Evolutionary conservation across 2,113 vertebrate species (phyloP).

Genomic region (Anarhynchus alexandrinus): DNA sequence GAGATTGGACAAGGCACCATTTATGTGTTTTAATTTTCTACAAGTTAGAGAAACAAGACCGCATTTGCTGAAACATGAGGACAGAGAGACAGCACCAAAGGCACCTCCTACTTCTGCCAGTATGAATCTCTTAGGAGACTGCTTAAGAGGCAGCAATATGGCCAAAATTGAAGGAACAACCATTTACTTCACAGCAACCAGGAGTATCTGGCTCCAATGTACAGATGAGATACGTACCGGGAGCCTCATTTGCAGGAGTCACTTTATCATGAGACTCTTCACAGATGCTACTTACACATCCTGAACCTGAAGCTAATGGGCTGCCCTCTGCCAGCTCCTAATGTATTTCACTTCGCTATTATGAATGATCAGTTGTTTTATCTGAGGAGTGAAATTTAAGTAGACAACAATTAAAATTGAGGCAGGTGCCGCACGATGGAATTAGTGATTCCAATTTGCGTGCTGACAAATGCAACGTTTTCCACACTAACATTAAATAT

Average conservation of each 20-base stretch:
- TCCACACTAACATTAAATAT: background rate
- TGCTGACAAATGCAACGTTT: fast-evolving
- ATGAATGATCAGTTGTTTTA: background rate
- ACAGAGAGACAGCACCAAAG: background rate
- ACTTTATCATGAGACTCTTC: background rate
- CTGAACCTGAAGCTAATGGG: fast-evolving
- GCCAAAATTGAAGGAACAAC: background rate
- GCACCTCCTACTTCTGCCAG: background rate
- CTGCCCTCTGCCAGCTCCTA: background rate
- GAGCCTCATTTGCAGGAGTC: background rate
- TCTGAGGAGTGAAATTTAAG: background rate
- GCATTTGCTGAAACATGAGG: background rate
- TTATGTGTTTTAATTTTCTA: background rate
- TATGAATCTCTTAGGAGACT: background rate
- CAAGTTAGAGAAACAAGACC: background rate
- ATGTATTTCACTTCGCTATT: background rate
- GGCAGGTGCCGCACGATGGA: fast-evolving
- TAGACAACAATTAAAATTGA: background rate
- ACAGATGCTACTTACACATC: background rate
- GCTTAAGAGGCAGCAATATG: fast-evolving
- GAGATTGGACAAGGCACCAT: background rate
- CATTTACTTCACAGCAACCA: background rate
- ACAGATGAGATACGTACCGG: background rate
- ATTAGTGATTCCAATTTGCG: background rate
- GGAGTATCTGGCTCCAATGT: background rate